Percentiles rank a stretch among this genome's conserved stretches.
phyloP scores from a whole-genome alignment of 2,888 invertebrate species.

The Noctua pronuba region DNA sequence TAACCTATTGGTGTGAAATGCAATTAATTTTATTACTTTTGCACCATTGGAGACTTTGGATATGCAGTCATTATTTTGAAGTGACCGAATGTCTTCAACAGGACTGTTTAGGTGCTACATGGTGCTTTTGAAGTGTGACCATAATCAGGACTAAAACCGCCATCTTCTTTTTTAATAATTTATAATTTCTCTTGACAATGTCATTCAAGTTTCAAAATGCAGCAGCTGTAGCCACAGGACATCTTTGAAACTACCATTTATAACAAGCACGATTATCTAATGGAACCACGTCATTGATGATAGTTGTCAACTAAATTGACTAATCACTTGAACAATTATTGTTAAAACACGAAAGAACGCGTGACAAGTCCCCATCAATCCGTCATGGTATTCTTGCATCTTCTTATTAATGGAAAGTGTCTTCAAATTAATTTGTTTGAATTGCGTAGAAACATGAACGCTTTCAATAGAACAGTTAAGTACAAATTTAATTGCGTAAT shows the following conservation, averaged over 20 bases:
- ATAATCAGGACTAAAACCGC: not conserved
- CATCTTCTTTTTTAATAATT: not conserved
- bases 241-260: not conserved
- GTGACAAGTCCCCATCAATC: constrained; percentile 17
- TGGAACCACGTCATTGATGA: not conserved
- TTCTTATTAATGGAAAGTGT: not conserved
- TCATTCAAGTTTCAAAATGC: not conserved
- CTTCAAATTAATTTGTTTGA: constrained; percentile 14
- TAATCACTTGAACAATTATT: not conserved
- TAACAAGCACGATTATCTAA: not conserved
- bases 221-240: not conserved
- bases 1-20: not conserved
- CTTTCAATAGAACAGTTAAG: not conserved
- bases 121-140: not conserved
- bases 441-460: not conserved
- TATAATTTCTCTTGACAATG: not conserved
- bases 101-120: not conserved
- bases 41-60: not conserved
- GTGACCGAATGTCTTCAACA: not conserved
- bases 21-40: constrained; percentile 9
- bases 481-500: not conserved
- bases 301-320: not conserved
- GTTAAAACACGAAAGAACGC: constrained; percentile 7
- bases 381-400: not conserved
- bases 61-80: not conserved